Base-by-base conservation (phyloP, 2,113 vertebrate genomes). In the Alexandromys fortis region DNA sequence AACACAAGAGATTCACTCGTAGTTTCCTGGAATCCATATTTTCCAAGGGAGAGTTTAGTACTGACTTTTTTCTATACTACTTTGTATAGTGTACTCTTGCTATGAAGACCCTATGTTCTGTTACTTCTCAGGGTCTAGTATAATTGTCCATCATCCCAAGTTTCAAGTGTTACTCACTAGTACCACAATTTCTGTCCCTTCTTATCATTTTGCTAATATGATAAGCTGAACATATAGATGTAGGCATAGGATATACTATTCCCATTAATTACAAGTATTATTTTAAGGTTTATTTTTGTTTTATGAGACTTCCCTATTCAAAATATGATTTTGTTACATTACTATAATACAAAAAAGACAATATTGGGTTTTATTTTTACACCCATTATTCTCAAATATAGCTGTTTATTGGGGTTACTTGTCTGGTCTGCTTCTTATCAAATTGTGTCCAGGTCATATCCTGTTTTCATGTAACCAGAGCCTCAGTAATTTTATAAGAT, bases 191-290 rank as follows among this genome's bases (percentile, higher is more conserved):
- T 70, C 30, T 86, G 24, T 68, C n/a, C 49, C 49, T 72, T 92
- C 38, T 63, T 61, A 90, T 89, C 47, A 70, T 92, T 82, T 93
- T 95, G 26, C 38, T 93, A 77, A 77, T 87, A 21, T 68, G 33
- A 92, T 83, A 70, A 92, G 76, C 61, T 52, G 26, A 90, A 14
- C 90, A 14, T 92, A 10, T 87, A 88, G 42, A 75, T 30, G 10
- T 77, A 76, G 81, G 87, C 68, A 78, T 5, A 0, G 28, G 10
- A 87, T 24, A 70, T 75, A 91, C 72, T 24, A 47, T 92, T 90
- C 81, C 49, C 30, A 87, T 86, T 76, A 47, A 89, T 52, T 92
- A 65, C 6, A 83, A 61, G 19, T 82, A 26, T 30, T 10, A 61
- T 79, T 67, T 49, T 94, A 83, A 55, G 38, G 70, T 89, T 86